Conservation (phyloP, 2,113 vertebrate genomes). For the Microtus ochrogaster region DNA sequence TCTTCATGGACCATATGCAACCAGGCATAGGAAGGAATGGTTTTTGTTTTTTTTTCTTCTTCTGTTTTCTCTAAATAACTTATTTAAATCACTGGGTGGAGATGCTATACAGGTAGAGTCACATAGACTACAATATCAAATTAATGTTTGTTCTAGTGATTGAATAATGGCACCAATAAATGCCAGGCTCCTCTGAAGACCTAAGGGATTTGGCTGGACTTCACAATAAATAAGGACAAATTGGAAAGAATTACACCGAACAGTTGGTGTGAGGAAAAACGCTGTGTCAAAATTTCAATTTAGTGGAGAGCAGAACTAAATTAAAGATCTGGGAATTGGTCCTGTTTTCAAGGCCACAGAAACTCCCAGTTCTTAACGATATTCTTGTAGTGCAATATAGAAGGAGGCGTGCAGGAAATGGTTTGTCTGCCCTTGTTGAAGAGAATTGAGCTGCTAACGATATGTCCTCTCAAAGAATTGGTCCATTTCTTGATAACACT, state of each 20-base stretch:
- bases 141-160: slow-evolving; percentile 36
- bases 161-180: slow-evolving; percentile 49
- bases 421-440: slow-evolving; percentile 58
- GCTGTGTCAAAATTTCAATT: slow-evolving; percentile 78
- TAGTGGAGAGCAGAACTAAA: slow-evolving; percentile 73
- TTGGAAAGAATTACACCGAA: slow-evolving; percentile 55
- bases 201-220: slow-evolving; percentile 60
- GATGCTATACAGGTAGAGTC: neutral
- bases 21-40: neutral
- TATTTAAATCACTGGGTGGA: neutral
- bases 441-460: slow-evolving; percentile 56
- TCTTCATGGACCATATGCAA: slow-evolving; percentile 1
- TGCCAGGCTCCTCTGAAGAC: slow-evolving; percentile 18
- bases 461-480: slow-evolving; percentile 30
- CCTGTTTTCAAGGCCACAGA: slow-evolving; percentile 37
- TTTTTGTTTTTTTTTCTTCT: neutral
- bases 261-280: slow-evolving; percentile 67
- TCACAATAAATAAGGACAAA: slow-evolving; percentile 77
- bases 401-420: slow-evolving; percentile 38
- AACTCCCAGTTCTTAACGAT: slow-evolving; percentile 35
- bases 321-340: slow-evolving; percentile 74
- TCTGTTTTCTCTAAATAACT: slow-evolving; percentile 31
- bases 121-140: neutral
- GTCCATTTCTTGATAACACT: slow-evolving; percentile 50
- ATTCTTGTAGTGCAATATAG: slow-evolving; percentile 35